Percentiles rank a stretch among this genome's conserved stretches.
phyloP scores from a whole-genome alignment of 2,888 invertebrate genomes.

The Philaethria dido region DNA sequence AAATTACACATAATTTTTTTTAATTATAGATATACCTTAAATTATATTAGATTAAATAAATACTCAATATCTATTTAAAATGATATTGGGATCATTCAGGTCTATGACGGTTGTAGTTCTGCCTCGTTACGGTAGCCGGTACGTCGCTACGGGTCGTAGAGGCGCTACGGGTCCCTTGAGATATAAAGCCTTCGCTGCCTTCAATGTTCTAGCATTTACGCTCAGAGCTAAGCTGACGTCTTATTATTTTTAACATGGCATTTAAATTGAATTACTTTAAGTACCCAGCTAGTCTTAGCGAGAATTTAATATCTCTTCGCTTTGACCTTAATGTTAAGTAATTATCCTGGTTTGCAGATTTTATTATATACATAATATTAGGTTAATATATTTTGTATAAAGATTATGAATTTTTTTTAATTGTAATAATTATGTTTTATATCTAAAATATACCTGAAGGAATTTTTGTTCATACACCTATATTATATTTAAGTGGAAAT shows the following conservation, averaged over 20 bases:
- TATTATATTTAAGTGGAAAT: too few species aligned
- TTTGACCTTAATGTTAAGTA: not conserved
- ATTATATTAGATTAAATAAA: not conserved
- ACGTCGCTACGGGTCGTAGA: constrained; percentile 75
- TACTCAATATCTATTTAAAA: not conserved
- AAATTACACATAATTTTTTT: too few species aligned
- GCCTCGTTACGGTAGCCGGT: constrained; percentile 67
- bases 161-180: constrained; percentile 74
- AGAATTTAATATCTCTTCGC: constrained; percentile 38
- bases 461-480: too few species aligned
- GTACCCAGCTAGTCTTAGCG: constrained; percentile 39
- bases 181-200: constrained; percentile 62
- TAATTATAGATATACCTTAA: not conserved
- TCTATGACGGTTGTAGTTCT: constrained; percentile 57
- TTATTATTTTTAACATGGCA: constrained; percentile 70
- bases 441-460: too few species aligned
- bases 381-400: too few species aligned
- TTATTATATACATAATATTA: not conserved
- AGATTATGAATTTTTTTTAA: too few species aligned
- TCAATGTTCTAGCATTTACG: constrained; percentile 65
- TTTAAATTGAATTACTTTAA: constrained; percentile 50
- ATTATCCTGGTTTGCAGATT: not conserved
- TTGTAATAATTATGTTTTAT: too few species aligned
- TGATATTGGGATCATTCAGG: constrained; percentile 34
- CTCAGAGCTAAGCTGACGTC: constrained; percentile 64